phyloP scores from a whole-genome alignment of 1,140 invertebrate genomes.

The Drosophila arawakana region DNA sequence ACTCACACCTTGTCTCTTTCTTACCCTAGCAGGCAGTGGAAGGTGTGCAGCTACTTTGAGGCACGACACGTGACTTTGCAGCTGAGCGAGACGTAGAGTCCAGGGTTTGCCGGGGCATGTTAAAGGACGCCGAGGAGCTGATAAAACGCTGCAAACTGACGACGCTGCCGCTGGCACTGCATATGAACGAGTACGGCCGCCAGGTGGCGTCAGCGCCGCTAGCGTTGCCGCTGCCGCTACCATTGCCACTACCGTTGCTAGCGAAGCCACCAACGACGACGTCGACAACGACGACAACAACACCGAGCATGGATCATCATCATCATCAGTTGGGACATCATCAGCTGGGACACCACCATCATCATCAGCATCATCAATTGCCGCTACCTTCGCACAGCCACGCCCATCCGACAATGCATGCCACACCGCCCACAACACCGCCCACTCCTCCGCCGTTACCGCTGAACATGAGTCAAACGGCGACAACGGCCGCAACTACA shows the following conservation, averaged over 20 bases:
- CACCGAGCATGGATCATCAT: not conserved
- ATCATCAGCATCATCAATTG: conserved; percentile 21
- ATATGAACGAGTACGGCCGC: conserved; percentile 72
- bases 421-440: conserved; percentile 77
- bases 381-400: conserved; percentile 44
- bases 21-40: conserved; percentile 20
- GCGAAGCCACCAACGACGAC: conserved; percentile 50
- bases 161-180: conserved; percentile 57
- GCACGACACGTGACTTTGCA: conserved; percentile 58
- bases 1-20: conserved; percentile 7
- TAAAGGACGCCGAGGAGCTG: conserved; percentile 78
- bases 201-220: conserved; percentile 65
- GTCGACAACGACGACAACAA: conserved; percentile 20
- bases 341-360: conserved; percentile 20
- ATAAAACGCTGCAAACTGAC: conserved; percentile 79
- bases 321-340: not conserved
- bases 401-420: conserved; percentile 57
- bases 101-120: conserved; percentile 63
- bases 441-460: conserved; percentile 73
- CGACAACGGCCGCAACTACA: conserved; percentile 15
- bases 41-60: conserved; percentile 38
- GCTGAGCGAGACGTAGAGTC: conserved; percentile 34
- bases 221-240: conserved; percentile 51
- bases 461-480: conserved; percentile 69
- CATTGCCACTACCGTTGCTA: conserved; percentile 46